Conservation (phyloP, 2,797 vertebrate species). For the Fringilla coelebs region DNA sequence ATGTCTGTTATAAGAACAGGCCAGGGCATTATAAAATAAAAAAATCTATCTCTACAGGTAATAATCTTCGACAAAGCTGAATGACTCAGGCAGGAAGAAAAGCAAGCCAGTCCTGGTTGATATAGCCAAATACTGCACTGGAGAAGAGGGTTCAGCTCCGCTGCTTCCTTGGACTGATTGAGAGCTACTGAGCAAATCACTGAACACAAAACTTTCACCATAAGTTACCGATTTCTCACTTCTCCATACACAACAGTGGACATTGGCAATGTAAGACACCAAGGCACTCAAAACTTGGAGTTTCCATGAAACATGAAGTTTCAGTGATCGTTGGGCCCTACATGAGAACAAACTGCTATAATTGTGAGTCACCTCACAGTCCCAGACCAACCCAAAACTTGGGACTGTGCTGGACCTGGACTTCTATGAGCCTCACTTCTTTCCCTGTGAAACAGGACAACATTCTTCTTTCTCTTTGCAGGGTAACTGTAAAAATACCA, state of each 20-base stretch:
- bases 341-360: background rate
- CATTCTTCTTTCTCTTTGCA: background rate
- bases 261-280: background rate
- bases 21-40: background rate
- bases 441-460: background rate
- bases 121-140: background rate
- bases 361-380: background rate
- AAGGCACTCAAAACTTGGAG: background rate
- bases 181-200: background rate
- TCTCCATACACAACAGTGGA: background rate
- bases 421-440: background rate
- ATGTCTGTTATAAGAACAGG: background rate
- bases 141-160: background rate
- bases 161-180: background rate
- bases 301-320: background rate
- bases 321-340: accelerated
- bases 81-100: background rate
- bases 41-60: background rate
- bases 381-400: background rate
- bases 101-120: background rate
- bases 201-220: background rate
- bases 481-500: background rate
- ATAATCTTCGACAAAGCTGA: background rate
- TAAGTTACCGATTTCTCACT: background rate
- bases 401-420: background rate